phyloP scores from a whole-genome alignment of 2,797 vertebrate genomes.

The Sarcoramphus papa region DNA sequence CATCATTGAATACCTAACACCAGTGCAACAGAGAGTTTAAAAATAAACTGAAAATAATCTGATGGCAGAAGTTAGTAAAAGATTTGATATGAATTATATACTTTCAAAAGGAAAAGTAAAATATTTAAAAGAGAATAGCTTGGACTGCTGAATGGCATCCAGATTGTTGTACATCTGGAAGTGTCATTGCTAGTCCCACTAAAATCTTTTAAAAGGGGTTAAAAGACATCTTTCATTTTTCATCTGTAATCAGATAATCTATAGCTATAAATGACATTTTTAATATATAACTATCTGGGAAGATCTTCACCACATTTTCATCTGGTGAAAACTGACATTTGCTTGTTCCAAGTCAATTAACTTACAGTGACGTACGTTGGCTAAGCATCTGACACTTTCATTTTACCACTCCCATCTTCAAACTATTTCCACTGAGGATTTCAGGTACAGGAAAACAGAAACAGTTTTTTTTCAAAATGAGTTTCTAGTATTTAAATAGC shows the following conservation, averaged over 20 bases:
- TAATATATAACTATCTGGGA: not conserved
- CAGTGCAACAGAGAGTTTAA: not conserved
- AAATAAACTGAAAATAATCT: conserved; percentile 22
- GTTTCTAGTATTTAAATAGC: not conserved
- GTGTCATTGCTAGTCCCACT: not conserved
- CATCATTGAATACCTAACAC: not conserved
- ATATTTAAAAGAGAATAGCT: not conserved
- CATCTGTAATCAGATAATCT: not conserved
- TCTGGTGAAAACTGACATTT: not conserved
- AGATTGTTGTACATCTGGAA: not conserved
- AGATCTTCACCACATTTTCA: not conserved
- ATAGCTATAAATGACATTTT: not conserved
- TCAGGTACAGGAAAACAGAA: not conserved
- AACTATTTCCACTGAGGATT: not conserved
- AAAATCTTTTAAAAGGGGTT: not conserved
- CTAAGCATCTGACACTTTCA: not conserved
- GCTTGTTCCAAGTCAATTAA: not conserved
- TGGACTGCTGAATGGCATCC: not conserved
- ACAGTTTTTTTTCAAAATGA: not conserved
- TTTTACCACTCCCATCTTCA: not conserved
- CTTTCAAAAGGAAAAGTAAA: not conserved
- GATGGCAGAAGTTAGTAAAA: not conserved
- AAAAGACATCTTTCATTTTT: not conserved
- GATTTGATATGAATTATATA: not conserved
- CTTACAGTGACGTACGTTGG: not conserved